Evolutionary conservation across 1,140 invertebrate genomes (phyloP), one percentile per base, ranked within the genome.

Genomic region (Camponotus vicinus): DNA sequence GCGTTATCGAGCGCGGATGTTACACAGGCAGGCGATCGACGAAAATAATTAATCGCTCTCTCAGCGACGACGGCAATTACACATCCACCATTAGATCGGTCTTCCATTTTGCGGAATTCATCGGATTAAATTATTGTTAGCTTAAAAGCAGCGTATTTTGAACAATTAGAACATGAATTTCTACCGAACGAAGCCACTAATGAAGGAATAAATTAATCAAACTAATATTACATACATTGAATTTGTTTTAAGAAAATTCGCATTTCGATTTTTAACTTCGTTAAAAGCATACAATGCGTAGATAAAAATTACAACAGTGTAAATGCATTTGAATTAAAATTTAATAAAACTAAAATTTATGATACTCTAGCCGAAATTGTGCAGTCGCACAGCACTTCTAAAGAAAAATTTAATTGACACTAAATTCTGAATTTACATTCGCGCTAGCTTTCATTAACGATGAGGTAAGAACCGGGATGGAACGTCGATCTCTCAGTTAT

Each of bases 21-120:
- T 59, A 11, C 40, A 57, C 21, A 37, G 37, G 52, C 52, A 61
- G 55, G 37, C 69, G 73, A 82, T 52, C 55, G 67, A 82, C 67
- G 55, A 83, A 75, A 83, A 83, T 83, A 83, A 83, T 83, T 83
- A 83, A 83, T 83, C 57, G 42, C 69, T 83, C 67, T 83, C 73
- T 75, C 79, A 83, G 45, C 69, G 40, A 83, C 69, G 40, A 82
- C 34, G 69, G 79, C 69, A 83, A 75, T 83, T 83, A 83, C 55
- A 63, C 55, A 63, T 49, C 18, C 40, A 27, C 69, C 79, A 75
- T 75, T 83, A 83, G 69, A 83, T 75, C 79, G 67, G 40, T 82
- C 78, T 70, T 40, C 69, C 40, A 49, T 75, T 83, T 75, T 75
- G 57, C n/a, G 32, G 49, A 52, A 52, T 52, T 42, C 32, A 27